A percentile compares a stretch with the other conserved stretches of the same genome.
phyloP scores from a whole-genome alignment of 2,797 vertebrate species.

The Onychomys leucogaster region DNA sequence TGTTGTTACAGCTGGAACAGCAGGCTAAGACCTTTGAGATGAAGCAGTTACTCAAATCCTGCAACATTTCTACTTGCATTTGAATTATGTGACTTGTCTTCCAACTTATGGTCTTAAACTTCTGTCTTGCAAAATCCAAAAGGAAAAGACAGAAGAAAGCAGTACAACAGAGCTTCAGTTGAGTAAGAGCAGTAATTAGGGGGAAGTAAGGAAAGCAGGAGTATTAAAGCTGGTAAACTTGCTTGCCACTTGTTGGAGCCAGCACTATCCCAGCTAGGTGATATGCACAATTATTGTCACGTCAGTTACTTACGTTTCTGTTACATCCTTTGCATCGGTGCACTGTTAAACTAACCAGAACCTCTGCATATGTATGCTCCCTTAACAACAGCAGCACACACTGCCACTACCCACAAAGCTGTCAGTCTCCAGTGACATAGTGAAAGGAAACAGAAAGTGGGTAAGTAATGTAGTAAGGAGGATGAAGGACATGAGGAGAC shows the following conservation, averaged over 20 bases:
- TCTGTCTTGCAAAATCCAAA: slow-evolving; percentile 86
- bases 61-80: slow-evolving; percentile 85
- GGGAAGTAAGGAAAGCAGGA: slow-evolving; percentile 91
- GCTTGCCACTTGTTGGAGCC: slow-evolving; percentile 89
- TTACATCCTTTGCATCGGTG: slow-evolving; percentile 88
- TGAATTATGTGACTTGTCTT: slow-evolving; percentile 89
- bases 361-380: slow-evolving; percentile 85
- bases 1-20: slow-evolving; percentile 91
- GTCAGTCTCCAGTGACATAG: slow-evolving; percentile 90
- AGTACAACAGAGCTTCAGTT: slow-evolving; percentile 88
- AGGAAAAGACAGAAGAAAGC: slow-evolving; percentile 85
- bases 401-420: slow-evolving; percentile 89
- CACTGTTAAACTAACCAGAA: slow-evolving; percentile 88
- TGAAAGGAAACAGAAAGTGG: slow-evolving; percentile 87
- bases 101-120: slow-evolving; percentile 89
- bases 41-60: slow-evolving; percentile 90
- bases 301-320: slow-evolving; percentile 88
- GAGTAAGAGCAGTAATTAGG: slow-evolving; percentile 91
- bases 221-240: slow-evolving; percentile 92
- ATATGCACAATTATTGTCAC: slow-evolving; percentile 92
- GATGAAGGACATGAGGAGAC: slow-evolving; percentile 87
- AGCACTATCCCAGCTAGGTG: slow-evolving; percentile 91
- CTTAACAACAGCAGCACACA: slow-evolving; percentile 89
- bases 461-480: slow-evolving; percentile 86
- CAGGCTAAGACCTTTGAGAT: slow-evolving; percentile 94